Evolutionary conservation across 2,888 invertebrate genomes (phyloP), one percentile per base, ranked within the genome.

Genomic region (Endomychus coccineus): DNA sequence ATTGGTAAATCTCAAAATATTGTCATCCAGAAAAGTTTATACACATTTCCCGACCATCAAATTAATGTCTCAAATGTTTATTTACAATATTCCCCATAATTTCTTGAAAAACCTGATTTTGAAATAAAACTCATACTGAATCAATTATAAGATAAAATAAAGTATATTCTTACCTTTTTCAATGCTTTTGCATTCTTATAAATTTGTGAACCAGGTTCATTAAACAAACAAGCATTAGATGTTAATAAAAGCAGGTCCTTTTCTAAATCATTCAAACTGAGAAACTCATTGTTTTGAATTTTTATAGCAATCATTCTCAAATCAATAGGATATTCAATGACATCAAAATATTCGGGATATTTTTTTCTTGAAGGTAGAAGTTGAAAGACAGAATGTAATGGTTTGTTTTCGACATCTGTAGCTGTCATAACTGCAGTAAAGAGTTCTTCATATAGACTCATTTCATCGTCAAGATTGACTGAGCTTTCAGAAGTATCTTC

Each of bases 141-240:
- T n/a, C n/a, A n/a, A n/a, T n/a, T n/a, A n/a, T n/a, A 12, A 13
- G 25, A 31, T 7, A 12, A 40, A 24, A 38, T 11, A 28, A n/a
- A 25, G 27, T 10, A 10, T 16, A 16, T 27, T 10, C 75, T 71
- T 45, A 87, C 79, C 73, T 86, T 89, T 58, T 88, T 86, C 35
- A 97, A 67, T 14, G 80, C 73, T 58, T 89, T 90, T 1, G 96
- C 94, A 66, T 95, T 92, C 66, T 91, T 94, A 61, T 94, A 96
- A 51, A 97, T 95, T 61, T 85, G 84, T 9, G 95, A 95, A 2
- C 92, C 92, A 0, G 97, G 92, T 58, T 96, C 96, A 62, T 97
- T 97, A 59, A 94, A 98, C 11, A 80, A 73, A 60, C 94, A 95
- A 0, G 97, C 97, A 66, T 98, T 98, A 48, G 85, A 82, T 29